Conservation (phyloP, 2,113 vertebrate species). For the Petaurus breviceps region DNA sequence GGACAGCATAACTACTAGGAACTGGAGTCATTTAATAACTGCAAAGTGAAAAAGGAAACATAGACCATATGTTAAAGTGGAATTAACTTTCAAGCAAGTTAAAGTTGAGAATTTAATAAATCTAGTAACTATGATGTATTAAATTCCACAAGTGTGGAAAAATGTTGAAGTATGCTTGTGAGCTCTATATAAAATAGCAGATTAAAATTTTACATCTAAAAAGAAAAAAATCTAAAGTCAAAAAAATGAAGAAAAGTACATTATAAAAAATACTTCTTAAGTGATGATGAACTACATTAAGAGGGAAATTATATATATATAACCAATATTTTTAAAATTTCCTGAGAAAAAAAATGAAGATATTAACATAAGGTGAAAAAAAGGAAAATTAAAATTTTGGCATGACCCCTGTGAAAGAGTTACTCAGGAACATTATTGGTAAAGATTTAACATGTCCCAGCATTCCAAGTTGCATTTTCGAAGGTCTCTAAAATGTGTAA, state of each 20-base stretch:
- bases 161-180: neutral
- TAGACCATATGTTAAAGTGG: constrained; percentile 19
- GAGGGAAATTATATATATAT: neutral
- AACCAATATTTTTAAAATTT: neutral
- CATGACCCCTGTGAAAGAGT: neutral
- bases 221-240: constrained; percentile 2
- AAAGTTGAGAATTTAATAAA: constrained; percentile 54
- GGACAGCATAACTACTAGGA: constrained; percentile 65
- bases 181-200: neutral
- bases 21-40: constrained; percentile 53
- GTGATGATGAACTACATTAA: neutral
- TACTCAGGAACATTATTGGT: no score
- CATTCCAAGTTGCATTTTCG: neutral
- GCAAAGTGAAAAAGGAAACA: constrained; percentile 41
- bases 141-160: constrained; percentile 36
- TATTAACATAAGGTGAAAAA: neutral
- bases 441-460: neutral
- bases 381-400: neutral
- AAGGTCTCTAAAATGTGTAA: neutral
- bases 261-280: constrained; percentile 11
- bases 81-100: constrained; percentile 56
- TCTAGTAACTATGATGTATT: neutral
- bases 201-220: neutral
- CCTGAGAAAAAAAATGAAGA: neutral
- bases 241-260: neutral